Percentiles rank a stretch among this genome's conserved stretches.
Evolutionary conservation across 2,888 invertebrate genomes (phyloP).

Genomic region (Empis livida): DNA sequence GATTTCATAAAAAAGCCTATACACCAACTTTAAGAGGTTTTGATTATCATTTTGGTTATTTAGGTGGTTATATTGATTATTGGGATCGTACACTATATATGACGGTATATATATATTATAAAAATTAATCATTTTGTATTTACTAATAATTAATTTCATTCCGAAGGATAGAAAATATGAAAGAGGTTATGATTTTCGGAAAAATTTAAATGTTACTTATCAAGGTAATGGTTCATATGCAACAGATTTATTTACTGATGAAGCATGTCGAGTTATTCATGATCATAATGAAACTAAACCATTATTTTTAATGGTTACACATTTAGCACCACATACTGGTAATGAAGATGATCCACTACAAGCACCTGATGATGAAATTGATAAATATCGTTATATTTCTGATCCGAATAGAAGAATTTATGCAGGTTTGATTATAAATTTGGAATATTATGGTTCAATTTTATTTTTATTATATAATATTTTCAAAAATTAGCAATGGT

Average conservation of each 20-base stretch:
- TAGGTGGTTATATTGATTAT: slow-evolving; percentile 72
- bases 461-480: no score
- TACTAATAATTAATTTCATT: not conserved
- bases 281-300: slow-evolving; percentile 47
- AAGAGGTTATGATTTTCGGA: slow-evolving; percentile 39
- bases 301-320: slow-evolving; percentile 66
- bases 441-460: no score
- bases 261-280: slow-evolving; percentile 48
- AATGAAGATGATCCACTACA: slow-evolving; percentile 56
- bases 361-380: slow-evolving; percentile 57
- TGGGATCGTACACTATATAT: slow-evolving; percentile 49
- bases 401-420: slow-evolving; percentile 53
- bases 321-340: slow-evolving; percentile 68
- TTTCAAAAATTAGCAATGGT: slow-evolving; percentile 79
- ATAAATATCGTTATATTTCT: slow-evolving; percentile 52
- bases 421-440: slow-evolving; percentile 46
- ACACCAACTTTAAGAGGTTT: slow-evolving; percentile 66
- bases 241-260: slow-evolving; percentile 55
- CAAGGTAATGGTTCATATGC: slow-evolving; percentile 45
- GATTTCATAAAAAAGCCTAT: slow-evolving; percentile 49
- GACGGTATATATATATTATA: slow-evolving; percentile 25
- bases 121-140: slow-evolving; percentile 1
- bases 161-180: slow-evolving; percentile 21
- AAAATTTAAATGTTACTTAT: slow-evolving; percentile 41
- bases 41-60: slow-evolving; percentile 73